Conservation (phyloP, 2,113 vertebrate genomes). For the Semicossyphus pulcher region DNA sequence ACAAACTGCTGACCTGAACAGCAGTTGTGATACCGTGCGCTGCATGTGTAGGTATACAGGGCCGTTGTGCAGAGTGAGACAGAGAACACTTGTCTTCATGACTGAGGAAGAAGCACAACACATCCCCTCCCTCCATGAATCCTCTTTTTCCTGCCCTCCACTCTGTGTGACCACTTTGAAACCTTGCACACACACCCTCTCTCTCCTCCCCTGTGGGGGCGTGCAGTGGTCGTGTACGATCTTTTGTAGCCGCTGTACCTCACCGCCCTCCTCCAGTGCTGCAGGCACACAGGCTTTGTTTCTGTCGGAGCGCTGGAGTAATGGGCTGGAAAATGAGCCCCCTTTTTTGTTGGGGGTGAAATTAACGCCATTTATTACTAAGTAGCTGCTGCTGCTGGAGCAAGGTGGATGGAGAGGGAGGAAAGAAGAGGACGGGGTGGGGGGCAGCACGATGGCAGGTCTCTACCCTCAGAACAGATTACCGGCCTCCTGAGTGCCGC, state of each 20-base stretch:
- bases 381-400: conserved; percentile 50
- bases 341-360: conserved; percentile 62
- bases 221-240: conserved; percentile 27
- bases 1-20: no score
- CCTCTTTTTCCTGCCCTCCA: neutral
- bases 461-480: conserved; percentile 45
- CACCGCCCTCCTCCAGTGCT: conserved; percentile 54
- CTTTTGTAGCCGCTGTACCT: conserved; percentile 54
- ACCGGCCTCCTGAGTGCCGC: conserved; percentile 4
- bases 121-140: neutral
- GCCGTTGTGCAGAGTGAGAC: no score
- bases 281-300: conserved; percentile 61
- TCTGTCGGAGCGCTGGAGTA: conserved; percentile 66
- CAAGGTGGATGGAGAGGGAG: conserved; percentile 25
- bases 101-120: neutral
- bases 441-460: conserved; percentile 23
- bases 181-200: neutral
- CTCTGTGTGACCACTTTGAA: conserved; percentile 28
- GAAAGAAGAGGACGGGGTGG: neutral
- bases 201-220: conserved; percentile 24
- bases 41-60: no score
- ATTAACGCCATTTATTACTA: conserved; percentile 79
- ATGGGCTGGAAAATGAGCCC: conserved; percentile 79
- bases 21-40: no score
- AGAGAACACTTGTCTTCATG: no score